Base-by-base conservation (phyloP, 1,140 invertebrate species). In the Eueides isabella region DNA sequence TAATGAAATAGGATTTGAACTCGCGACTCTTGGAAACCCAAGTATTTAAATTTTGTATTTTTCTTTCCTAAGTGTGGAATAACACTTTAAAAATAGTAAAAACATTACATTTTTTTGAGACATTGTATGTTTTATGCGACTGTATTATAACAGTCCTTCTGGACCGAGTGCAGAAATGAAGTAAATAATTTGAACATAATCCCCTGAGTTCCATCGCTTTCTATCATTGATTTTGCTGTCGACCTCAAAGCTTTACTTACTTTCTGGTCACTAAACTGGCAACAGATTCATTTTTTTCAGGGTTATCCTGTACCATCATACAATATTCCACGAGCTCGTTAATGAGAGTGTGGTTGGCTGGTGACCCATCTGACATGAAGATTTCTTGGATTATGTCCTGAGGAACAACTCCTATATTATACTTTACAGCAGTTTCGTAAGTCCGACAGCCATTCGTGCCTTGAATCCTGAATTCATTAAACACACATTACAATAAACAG, bases 381-480 rank as follows among this genome's bases (percentile, higher is more conserved):
- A 85, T 80, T 2, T 80, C 71, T 23, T 83, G 80, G 0, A 64
- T 29, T 0, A 89, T 2, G 4, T 84, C 71, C 29, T 91, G 89
- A 0, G 81, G 69, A 0, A 83, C 5, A 0, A 86, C 33, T 0
- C 79, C 41, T 1, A 88, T 76, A 41, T 89, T 85, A 65, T 88
- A 79, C n/a, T 80, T 30, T 0, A 84, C 41, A 0, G 87, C 89
- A 0, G 78, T 55, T 7, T 87, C 80, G 55, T 88, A 90, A 0
- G 84, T 74, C 3, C 80, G 71, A 26, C 82, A 87, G 9, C 67
- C 64, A 6, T 74, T 61, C 12, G 79, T 82, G 5, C 88, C 89
- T 38, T 91, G 89, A 26, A 91, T 89, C 89, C 89, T 91, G 65
- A 7, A 5, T 9, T 38, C 5, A 5, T 72, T 41, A 91, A n/a